A percentile compares a stretch with the other conserved stretches of the same genome.
Evolutionary conservation across 2,888 invertebrate species (phyloP).

Genomic region (Halictus quadricinctus): DNA sequence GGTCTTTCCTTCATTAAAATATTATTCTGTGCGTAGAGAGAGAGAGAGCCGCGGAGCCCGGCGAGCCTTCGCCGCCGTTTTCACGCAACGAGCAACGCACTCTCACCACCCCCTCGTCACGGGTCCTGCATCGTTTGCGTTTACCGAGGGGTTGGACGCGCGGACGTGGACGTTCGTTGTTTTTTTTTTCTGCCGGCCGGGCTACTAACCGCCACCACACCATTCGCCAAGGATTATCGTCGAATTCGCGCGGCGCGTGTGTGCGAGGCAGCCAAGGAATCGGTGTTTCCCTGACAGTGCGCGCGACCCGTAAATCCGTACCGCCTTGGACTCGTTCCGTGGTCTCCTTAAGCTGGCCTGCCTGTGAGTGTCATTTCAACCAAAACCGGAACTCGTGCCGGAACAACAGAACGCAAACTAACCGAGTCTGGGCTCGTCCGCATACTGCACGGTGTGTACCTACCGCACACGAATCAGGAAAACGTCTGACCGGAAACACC

Average conservation of each 20-base stretch:
- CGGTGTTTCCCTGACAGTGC: constrained; percentile 40
- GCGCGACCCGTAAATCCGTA: constrained; percentile 14
- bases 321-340: constrained; percentile 17
- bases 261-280: constrained; percentile 26
- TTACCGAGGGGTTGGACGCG: constrained; percentile 51
- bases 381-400: constrained; percentile 8
- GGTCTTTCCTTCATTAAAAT: constrained; percentile 82
- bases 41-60: constrained; percentile 71
- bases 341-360: neutral
- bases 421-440: neutral
- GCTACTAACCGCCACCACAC: constrained; percentile 26
- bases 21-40: constrained; percentile 76
- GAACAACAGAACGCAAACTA: neutral
- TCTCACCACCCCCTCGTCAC: constrained; percentile 66
- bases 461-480: neutral
- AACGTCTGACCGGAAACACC: constrained; percentile 21
- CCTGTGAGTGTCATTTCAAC: constrained; percentile 31
- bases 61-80: constrained; percentile 68
- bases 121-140: constrained; percentile 44
- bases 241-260: constrained; percentile 21
- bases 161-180: constrained; percentile 39
- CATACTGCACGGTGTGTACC: neutral
- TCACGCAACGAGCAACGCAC: constrained; percentile 65
- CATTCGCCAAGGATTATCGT: constrained; percentile 47
- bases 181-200: constrained; percentile 41